Percentiles rank a stretch among this genome's conserved stretches.
Evolutionary conservation across 2,797 vertebrate species (phyloP).

Genomic region (Meriones psammophilus): DNA sequence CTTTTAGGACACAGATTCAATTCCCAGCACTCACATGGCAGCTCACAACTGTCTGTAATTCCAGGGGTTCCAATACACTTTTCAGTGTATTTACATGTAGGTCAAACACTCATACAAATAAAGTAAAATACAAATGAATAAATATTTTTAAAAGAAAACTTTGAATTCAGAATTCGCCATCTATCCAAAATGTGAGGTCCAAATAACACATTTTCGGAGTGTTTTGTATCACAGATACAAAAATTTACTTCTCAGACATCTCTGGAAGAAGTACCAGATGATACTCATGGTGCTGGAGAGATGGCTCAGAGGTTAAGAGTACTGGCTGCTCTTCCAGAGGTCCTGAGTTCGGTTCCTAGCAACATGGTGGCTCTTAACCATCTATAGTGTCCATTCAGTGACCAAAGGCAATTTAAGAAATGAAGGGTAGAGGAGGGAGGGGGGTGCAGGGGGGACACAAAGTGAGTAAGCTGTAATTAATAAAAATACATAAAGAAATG

Average conservation of each 20-base stretch:
- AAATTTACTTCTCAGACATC: not conserved
- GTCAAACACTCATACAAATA: not conserved
- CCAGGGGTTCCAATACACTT: not conserved
- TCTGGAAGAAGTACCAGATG: conserved; percentile 41
- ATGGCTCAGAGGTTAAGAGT: too few relatives aligned
- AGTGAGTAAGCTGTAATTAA: too few relatives aligned
- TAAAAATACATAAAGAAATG: too few relatives aligned
- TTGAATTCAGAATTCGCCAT: conserved; percentile 43
- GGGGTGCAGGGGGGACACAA: too few relatives aligned
- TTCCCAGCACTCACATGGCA: not conserved
- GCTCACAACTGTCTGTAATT: not conserved
- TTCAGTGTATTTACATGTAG: not conserved
- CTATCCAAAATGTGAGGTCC: conserved; percentile 11
- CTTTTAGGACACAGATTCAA: not conserved
- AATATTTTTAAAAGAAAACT: not conserved
- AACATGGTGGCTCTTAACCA: too few relatives aligned
- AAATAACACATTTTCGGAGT: conserved; percentile 44
- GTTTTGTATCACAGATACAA: not conserved
- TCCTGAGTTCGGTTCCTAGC: too few relatives aligned
- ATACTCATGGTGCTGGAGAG: not conserved
- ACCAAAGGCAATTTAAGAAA: too few relatives aligned
- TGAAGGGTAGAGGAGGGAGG: too few relatives aligned
- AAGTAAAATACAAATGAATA: not conserved
- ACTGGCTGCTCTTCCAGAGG: too few relatives aligned
- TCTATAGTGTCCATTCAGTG: too few relatives aligned